A percentile compares a stretch with the other conserved stretches of the same genome.
phyloP scores from a whole-genome alignment of 2,797 vertebrate genomes.

The Sardinella longiceps region DNA sequence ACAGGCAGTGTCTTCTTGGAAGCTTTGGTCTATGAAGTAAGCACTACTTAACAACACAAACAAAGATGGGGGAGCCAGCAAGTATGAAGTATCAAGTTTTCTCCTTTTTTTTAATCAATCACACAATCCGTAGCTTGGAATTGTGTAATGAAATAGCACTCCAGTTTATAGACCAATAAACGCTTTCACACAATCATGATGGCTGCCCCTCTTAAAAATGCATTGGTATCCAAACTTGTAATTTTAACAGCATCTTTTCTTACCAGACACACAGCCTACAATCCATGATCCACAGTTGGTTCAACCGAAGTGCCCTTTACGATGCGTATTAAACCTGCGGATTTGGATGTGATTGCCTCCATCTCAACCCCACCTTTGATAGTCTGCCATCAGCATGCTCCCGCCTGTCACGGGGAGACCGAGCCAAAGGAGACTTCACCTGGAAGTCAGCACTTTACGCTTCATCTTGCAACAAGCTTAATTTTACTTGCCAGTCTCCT shows the following conservation, averaged over 20 bases:
- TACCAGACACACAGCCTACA: not conserved
- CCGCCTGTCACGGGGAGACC: constrained; percentile 43
- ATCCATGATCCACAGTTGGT: not conserved
- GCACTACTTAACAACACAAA: not conserved
- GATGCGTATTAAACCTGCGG: not conserved
- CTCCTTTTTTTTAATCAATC: not conserved
- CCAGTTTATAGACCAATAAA: not conserved
- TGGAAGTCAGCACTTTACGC: constrained; percentile 34
- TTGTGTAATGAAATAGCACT: not conserved
- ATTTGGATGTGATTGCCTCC: constrained; percentile 29
- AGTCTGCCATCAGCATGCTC: constrained; percentile 57
- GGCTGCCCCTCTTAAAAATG: not conserved
- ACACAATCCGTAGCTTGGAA: not conserved
- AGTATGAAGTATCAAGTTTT: not conserved
- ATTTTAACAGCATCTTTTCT: not conserved
- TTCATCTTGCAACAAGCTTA: constrained; percentile 39
- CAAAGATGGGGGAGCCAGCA: not conserved
- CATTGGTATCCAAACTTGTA: not conserved
- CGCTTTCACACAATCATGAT: not conserved
- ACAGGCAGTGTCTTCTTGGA: not conserved
- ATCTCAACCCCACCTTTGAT: constrained; percentile 50
- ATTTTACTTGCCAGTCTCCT: constrained; percentile 31
- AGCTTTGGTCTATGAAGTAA: not conserved
- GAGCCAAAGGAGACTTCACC: constrained; percentile 27
- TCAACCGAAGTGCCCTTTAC: not conserved